These are phyloP conservation scores for Gymnocephalus cernua DNA, from an alignment of 2,113 vertebrate genomes.

Conservation along the genomic window DNA sequence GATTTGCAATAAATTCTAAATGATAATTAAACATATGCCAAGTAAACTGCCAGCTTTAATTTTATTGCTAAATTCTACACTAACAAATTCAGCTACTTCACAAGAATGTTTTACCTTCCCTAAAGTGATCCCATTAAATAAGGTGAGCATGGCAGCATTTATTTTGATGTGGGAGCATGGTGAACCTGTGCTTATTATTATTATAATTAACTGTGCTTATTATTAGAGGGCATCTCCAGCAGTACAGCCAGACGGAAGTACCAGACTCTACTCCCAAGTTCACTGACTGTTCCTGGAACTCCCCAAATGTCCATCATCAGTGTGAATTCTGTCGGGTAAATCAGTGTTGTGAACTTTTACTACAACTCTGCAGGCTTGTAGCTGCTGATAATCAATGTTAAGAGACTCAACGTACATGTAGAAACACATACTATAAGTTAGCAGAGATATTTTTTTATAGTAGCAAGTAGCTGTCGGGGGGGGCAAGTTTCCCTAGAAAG, in stretches of 20 bases:
- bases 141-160: constrained; percentile 2
- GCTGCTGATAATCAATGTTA: background rate
- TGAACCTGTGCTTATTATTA: background rate
- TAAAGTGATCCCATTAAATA: constrained; percentile 2
- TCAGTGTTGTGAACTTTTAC: constrained; percentile 47
- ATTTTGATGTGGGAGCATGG: constrained; percentile 4
- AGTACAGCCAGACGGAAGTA: background rate
- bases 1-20: constrained; percentile 23
- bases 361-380: constrained; percentile 8
- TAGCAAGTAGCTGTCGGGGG: constrained; percentile 7
- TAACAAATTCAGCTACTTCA: constrained; percentile 4
- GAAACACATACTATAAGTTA: background rate
- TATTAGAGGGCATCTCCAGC: background rate
- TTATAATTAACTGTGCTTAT: constrained; percentile 21
- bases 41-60: constrained; percentile 15
- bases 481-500: constrained; percentile 5
- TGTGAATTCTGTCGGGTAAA: constrained; percentile 35
- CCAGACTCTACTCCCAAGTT: background rate
- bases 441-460: background rate
- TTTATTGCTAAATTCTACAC: constrained; percentile 7
- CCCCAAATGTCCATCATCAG: constrained; percentile 2
- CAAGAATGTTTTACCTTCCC: background rate
- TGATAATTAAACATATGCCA: constrained; percentile 16
- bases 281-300: background rate
- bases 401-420: background rate